phyloP scores from a whole-genome alignment of 2,113 vertebrate genomes.

The Felis chaus region DNA sequence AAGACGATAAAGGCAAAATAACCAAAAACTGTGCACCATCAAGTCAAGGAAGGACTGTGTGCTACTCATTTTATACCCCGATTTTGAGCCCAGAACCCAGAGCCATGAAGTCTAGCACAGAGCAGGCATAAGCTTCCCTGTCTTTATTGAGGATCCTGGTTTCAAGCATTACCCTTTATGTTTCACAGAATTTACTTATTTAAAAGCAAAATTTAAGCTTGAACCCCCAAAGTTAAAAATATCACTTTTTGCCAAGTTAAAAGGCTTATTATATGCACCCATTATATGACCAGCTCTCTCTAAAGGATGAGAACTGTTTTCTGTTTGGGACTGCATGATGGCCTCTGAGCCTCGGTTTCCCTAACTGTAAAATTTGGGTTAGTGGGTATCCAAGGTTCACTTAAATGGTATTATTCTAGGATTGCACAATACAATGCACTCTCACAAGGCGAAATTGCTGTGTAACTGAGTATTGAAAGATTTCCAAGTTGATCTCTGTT shows the following conservation, averaged over 20 bases:
- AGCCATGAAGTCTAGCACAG: neutral
- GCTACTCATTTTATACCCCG: neutral
- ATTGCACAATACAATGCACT: neutral
- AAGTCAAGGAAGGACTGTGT: neutral
- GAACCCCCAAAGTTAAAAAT: neutral
- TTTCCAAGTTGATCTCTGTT: neutral
- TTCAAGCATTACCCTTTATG: neutral
- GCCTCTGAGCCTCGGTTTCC: neutral
- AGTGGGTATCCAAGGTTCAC: neutral
- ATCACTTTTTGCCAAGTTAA: neutral
- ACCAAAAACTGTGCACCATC: neutral
- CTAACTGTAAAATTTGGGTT: neutral
- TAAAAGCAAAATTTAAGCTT: slow-evolving; percentile 19
- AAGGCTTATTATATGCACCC: neutral
- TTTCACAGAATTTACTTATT: neutral
- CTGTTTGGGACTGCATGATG: neutral
- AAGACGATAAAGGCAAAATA: neutral
- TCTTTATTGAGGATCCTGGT: neutral
- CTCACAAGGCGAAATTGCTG: neutral
- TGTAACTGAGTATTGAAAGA: neutral
- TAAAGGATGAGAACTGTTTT: neutral
- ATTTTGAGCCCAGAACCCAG: neutral
- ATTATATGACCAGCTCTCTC: neutral
- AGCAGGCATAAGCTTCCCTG: neutral
- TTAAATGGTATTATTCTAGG: neutral